Evolutionary conservation across 2,797 vertebrate genomes (phyloP).

Genomic region (Diplodus puntazzo): DNA sequence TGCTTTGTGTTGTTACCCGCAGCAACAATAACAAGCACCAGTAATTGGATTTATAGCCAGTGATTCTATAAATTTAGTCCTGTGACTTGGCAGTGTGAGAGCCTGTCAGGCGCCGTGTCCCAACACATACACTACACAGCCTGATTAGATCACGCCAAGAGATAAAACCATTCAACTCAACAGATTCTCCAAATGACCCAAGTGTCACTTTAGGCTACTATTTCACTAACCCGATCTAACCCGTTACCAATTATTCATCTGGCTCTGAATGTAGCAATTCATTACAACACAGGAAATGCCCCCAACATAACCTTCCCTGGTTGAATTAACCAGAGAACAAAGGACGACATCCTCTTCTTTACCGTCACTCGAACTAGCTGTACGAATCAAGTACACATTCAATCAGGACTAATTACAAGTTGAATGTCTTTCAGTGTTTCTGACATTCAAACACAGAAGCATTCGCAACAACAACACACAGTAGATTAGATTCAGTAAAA

Average conservation of each 20-base stretch:
- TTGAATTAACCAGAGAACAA: slow-evolving; percentile 5
- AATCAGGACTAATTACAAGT: not conserved
- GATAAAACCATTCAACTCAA: slow-evolving; percentile 37
- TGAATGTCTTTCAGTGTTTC: too few relatives aligned
- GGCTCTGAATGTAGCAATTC: slow-evolving; percentile 6
- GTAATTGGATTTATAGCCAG: slow-evolving; percentile 70
- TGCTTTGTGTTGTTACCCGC: slow-evolving; percentile 52
- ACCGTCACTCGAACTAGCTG: not conserved
- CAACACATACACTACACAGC: slow-evolving; percentile 56
- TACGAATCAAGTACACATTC: not conserved
- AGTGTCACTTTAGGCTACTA: slow-evolving; percentile 21
- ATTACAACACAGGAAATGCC: slow-evolving; percentile 4
- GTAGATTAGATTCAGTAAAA: not conserved
- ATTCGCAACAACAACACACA: not conserved
- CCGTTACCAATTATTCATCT: slow-evolving; percentile 19
- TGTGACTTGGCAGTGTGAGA: slow-evolving; percentile 68
- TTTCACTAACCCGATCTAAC: slow-evolving; percentile 21
- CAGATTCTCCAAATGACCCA: slow-evolving; percentile 25
- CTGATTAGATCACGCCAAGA: slow-evolving; percentile 56
- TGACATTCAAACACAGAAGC: not conserved
- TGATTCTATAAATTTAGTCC: slow-evolving; percentile 63
- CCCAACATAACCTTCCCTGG: not conserved
- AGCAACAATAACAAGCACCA: slow-evolving; percentile 60
- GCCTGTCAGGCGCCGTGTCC: slow-evolving; percentile 58
- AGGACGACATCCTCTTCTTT: not conserved